Base-by-base conservation (phyloP, 2,797 vertebrate genomes). In the Hapalemur alaotrensis region DNA sequence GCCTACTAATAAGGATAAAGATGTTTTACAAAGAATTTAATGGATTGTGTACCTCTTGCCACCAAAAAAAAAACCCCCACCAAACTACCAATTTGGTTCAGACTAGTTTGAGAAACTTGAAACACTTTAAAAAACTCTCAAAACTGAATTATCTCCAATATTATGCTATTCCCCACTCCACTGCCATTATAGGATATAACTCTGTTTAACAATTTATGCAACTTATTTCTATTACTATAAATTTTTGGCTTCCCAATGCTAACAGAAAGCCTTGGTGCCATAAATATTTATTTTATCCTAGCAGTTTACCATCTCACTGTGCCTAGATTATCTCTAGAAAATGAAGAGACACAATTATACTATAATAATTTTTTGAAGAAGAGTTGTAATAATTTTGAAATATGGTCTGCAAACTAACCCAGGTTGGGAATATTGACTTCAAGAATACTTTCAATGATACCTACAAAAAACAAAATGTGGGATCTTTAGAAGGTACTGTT, bases 391-490 rank as follows among this genome's bases (percentile, higher is more conserved):
- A 65, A 75, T 92, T 89, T 87, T 89, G 32, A 92, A 93, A 85
- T 78, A 50, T n/a, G 41, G 4, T 79, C 73, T 80, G 2, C 54
- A 46, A 93, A 70, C 38, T 65, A 85, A 80, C 18, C 41, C n/a
- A 57, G 12, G 32, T 52, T 89, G 52, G 61, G 75, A 91, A 78
- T 80, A 32, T 12, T 94, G 87, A 76, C 35, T 52, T 93, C 7
- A 87, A 96, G 65, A 93, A 69, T 61, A 83, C 23, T 89, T 92
- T 91, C 82, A 84, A 54, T 59, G 23, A 72, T 59, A 75, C 10
- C 20, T n/a, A 65, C 14, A 67, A 80, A 67, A 81, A 28, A 65
- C 43, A 52, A 85, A 69, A 35, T 23, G 65, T 83, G 2, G 2
- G 8, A 79, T 72, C 79, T 82, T 83, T 12, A 75, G 23, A 95